Conservation (phyloP, 2,113 vertebrate genomes). For the Poeciliopsis prolifica region DNA sequence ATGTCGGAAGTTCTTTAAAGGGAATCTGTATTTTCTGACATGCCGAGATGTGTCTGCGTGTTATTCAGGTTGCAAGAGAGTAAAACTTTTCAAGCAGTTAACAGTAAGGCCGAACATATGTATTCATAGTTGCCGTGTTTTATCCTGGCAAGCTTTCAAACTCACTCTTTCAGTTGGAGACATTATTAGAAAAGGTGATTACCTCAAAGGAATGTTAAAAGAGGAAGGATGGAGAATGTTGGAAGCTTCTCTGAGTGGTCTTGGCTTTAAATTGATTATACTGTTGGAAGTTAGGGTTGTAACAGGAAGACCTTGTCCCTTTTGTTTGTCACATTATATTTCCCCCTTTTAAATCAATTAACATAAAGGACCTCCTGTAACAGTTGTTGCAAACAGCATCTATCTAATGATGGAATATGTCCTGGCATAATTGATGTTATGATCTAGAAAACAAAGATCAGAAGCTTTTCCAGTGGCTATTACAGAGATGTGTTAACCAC, state of each 20-base stretch:
- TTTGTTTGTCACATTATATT: not conserved
- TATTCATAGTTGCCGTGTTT: not conserved
- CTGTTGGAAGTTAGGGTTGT: not conserved
- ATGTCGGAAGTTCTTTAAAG: not conserved
- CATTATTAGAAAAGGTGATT: not conserved
- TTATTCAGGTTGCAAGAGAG: too few species aligned
- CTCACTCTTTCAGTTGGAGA: not conserved
- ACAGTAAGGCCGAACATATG: not conserved
- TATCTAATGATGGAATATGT: not conserved
- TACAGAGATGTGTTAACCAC: not conserved
- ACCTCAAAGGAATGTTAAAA: not conserved
- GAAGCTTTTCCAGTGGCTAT: not conserved
- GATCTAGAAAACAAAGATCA: not conserved
- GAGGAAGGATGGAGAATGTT: not conserved
- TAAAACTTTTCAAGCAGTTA: not conserved
- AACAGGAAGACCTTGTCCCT: not conserved
- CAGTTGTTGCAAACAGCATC: conserved; percentile 1
- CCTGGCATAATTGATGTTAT: not conserved
- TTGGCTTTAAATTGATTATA: conserved; percentile 10
- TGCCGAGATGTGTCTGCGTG: too few species aligned
- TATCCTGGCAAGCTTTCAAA: not conserved
- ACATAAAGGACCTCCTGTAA: conserved; percentile 16
- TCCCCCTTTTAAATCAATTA: conserved; percentile 5
- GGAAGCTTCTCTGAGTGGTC: not conserved
- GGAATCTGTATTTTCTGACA: too few species aligned